These are phyloP conservation scores for Euplexia lucipara DNA, from an alignment of 2,888 invertebrate species.

Conservation along the genomic window DNA sequence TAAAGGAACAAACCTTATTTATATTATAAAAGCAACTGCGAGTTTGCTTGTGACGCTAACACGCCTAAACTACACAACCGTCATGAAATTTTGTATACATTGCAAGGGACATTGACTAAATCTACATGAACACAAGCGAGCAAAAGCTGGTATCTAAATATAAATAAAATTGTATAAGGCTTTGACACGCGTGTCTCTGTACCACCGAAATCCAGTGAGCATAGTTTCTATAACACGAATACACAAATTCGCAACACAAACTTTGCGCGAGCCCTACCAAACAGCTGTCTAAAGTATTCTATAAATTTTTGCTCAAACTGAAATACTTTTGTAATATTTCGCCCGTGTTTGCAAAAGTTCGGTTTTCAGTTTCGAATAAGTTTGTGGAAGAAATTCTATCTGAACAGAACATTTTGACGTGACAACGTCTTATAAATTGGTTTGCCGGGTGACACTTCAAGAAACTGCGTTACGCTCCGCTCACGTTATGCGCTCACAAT, in stretches of 20 bases:
- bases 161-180: neutral
- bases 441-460: too few relatives aligned
- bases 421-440: too few relatives aligned
- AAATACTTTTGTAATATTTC: slow-evolving; percentile 60
- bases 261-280: slow-evolving; percentile 21
- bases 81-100: too few relatives aligned
- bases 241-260: slow-evolving; percentile 1
- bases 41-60: too few relatives aligned
- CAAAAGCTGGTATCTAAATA: too few relatives aligned
- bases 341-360: slow-evolving; percentile 36
- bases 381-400: slow-evolving; percentile 37
- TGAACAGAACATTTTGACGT: too few relatives aligned
- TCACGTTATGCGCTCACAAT: too few relatives aligned
- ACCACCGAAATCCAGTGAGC: neutral
- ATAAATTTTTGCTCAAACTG: slow-evolving; percentile 40
- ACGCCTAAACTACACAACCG: too few relatives aligned
- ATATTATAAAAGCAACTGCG: too few relatives aligned
- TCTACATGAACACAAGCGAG: too few relatives aligned
- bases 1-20: neutral
- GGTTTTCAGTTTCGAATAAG: slow-evolving; percentile 38
- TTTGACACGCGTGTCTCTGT: neutral
- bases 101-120: too few relatives aligned
- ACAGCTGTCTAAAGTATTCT: slow-evolving; percentile 36
- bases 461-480: too few relatives aligned
- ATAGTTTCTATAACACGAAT: neutral